A percentile compares a stretch with the other conserved stretches of the same genome.
Conservation (phyloP, 1,140 invertebrate species). For the Aphelinus certus region DNA sequence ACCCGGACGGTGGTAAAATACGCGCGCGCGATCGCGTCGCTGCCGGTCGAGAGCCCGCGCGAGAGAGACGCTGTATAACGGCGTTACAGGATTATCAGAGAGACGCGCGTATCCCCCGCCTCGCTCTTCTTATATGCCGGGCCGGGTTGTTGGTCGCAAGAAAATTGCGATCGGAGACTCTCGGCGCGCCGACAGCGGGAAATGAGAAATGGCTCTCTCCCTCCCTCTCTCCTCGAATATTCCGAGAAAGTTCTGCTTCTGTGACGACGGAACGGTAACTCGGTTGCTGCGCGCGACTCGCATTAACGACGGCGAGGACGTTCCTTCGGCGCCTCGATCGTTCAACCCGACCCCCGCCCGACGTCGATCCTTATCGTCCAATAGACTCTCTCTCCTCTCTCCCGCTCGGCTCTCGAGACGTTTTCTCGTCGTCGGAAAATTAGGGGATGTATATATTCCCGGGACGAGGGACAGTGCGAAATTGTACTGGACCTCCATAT, state of each 20-base stretch:
- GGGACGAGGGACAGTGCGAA: neutral
- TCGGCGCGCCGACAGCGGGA: conserved; percentile 8
- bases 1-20: no score
- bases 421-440: conserved; percentile 2
- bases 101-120: neutral
- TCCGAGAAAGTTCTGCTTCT: conserved; percentile 18
- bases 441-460: conserved; percentile 7
- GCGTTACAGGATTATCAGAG: neutral
- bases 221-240: neutral
- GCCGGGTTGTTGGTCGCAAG: neutral
- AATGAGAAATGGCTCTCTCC: conserved; percentile 14
- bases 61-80: no score
- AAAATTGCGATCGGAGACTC: no score
- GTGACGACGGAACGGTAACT: neutral
- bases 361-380: conserved; percentile 15
- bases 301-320: neutral
- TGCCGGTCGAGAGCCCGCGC: no score
- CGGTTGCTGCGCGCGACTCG: neutral
- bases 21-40: no score
- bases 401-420: no score
- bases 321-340: no score
- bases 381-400: neutral
- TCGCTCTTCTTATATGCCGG: neutral
- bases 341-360: neutral
- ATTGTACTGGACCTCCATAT: no score